Base-by-base conservation (phyloP, 2,888 invertebrate genomes). In the Tigriopus californicus region DNA sequence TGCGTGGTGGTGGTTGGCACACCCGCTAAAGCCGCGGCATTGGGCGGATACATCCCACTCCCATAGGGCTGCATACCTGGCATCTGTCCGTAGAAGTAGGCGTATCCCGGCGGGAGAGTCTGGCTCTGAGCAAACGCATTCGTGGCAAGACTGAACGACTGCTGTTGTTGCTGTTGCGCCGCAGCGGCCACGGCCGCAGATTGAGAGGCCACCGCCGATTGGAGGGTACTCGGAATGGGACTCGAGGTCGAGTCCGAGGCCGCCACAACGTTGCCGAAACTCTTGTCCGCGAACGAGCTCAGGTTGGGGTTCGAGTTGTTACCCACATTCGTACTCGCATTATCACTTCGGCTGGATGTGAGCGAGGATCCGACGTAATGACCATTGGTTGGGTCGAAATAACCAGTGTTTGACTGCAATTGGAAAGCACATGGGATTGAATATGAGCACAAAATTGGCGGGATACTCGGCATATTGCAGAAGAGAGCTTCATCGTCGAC, bases 1-100 rank as follows among this genome's bases (percentile, higher is more conserved):
- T 59, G 59, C 10, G 51, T 44, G 42, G 59, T 49, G 4, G 52
- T 52, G 13, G 59, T 59, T 13, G 59, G 57, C 13, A 57, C 59
- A 4, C 49, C 49, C 2, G 49, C 20, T 8, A 56, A 44, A 56
- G 41, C 46, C 56, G 44, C 46, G 6, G 56, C 42, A 18, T 6
- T 40, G 24, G 56, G 22, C 18, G 42, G 56, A 44, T 56, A 56
- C 13, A 56, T 25, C 5, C 22, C 20, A 22, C 49, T 22, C 33
- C 56, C 56, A 42, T 56, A 56, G 15, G 56, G 15, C 44, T 56
- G 56, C 15, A 56, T 18, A 18, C 56, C 56, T 6, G 40, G 40
- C 49, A 49, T 49, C 20, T 22, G 15, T 4, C 56, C 56, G 44
- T 46, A 56, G 44, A 46, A 56, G 15, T 56, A 56, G n/a, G 56